Base-by-base conservation (phyloP, 1,140 invertebrate genomes). In the Archegozetes longisetosus region DNA sequence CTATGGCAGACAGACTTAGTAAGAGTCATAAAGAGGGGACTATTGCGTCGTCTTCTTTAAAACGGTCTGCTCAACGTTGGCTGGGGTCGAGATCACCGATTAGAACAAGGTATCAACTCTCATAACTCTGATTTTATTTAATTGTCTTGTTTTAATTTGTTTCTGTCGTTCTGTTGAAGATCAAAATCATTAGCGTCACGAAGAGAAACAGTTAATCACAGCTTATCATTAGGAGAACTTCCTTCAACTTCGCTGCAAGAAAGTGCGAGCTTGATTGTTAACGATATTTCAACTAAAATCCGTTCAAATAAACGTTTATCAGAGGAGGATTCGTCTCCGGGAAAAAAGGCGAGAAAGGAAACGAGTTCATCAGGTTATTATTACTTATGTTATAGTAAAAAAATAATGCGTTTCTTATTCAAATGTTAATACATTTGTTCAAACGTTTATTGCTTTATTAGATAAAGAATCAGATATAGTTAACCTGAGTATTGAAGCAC, bases 1-100 rank as follows among this genome's bases (percentile, higher is more conserved):
- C 51, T 50, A 58, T 58, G 57, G 57, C 57, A 50, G 57, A 58
- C 57, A 58, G n/a, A 58, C 57, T 22, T 50, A n/a, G n/a, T 14
- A 53, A 27, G 48, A 51, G 47, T n/a, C 54, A 58, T 46, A 58
- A 27, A 50, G 57, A 58, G 47, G 57, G 57, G 40, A 58, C 57
- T 12, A 50, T 50, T 29, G n/a, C 3, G 24, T 50, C 57, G 57
- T 58, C 57, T 58, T 46, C 57, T 58, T 46, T 58, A 27, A 29
- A 58, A 52, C 40, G 50, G 27, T 57, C 55, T 51, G n/a, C n/a
- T n/a, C 17, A 58, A 50, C 57, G 57, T 28, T 20, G 3, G 27
- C n/a, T 49, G 46, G 49, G 49, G 27, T 58, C 57, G 14, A 40
- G 57, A 49, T 58, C 57, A 23, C 57, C 57, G 1, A 51, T 58